Evolutionary conservation across 2,113 vertebrate species (phyloP), one percentile per base, ranked within the genome.

Genomic region (Corythoichthys intestinalis): DNA sequence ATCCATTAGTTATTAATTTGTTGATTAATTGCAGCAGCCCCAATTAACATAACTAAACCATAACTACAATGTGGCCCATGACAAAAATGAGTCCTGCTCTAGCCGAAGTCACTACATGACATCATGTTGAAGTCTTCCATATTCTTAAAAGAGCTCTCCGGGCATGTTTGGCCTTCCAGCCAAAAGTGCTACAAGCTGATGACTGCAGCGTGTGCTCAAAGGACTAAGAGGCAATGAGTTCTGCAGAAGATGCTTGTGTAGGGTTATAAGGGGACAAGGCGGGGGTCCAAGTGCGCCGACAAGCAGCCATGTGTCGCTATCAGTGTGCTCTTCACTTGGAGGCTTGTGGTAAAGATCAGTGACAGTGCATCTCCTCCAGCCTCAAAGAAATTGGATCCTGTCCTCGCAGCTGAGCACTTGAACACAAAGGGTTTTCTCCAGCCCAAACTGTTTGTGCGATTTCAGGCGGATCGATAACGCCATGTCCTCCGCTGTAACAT

Each of bases 391-490:
- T 78, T 83, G 72, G 69, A 86, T 86, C 82, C 68, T 80, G 70
- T 86, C 77, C 80, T 84, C 69, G 82, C 84, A 86, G 76, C 85
- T 81, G 86, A 89, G 73, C 85, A 88, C 88, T 90, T 89, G 84
- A 86, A 86, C 83, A 85, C 82, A 86, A 47, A 82, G 84, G 83
- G 86, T 90, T 90, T 88, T 85, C 84, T 81, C 75, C 73, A 67
- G 80, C 85, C 82, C 83, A 81, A 86, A 89, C 83, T 78, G 89
- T 86, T 90, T 77, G 75, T 85, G 87, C 86, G 88, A 91, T 90
- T 88, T 85, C 88, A 86, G 88, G 75, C 84, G 66, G 88, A 92
- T 92, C 91, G 54, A 92, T 92, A 85, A 72, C 63, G 69, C 74
- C 78, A 70, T 84, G 83, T 85, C 78, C 78, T 85, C 71, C 39